Base-by-base conservation (phyloP, 2,888 invertebrate genomes). In the Patella caerulea region DNA sequence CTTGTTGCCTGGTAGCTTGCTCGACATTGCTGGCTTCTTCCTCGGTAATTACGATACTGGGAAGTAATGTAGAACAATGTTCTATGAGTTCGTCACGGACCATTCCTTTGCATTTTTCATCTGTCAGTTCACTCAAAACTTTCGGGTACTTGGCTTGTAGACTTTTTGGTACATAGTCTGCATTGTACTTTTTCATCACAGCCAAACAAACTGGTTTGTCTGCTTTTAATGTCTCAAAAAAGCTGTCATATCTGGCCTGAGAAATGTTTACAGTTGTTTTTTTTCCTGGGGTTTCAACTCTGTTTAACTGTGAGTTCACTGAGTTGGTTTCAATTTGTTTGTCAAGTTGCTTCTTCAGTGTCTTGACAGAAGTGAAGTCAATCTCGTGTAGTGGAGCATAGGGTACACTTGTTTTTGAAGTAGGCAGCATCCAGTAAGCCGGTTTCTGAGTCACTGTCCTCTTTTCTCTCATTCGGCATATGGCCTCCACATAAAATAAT, bases 11-110 rank as follows among this genome's bases (percentile, higher is more conserved):
- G 14, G 79, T 77, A 56, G 53, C 59, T 15, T 2, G 7, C 54
- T 79, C 77, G 12, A 79, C 65, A 54, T 56, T 72, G 3, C 17
- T 14, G 7, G 71, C 55, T 76, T 73, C 72, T 52, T 72, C 72
- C 2, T 72, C 72, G 9, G 53, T 72, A 15, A 72, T 11, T 72
- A 12, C n/a, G 4, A 72, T 72, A 5, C 52, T 53, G 5, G 53
- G 54, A 52, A 53, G 17, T 12, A 72, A 7, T 12, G 17, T 9
- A 7, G 15, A 7, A 72, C 72, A 72, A 52, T 72, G 53, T 52
- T 72, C 54, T 9, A 72, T 11, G 14, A 72, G 14, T 52, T 72
- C 9, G 15, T 72, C 53, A 53, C 53, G 54, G 24, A 7, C 4
- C 54, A 72, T 53, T 52, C 72, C 72, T 34, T 34, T 34, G 34